Percentiles rank a stretch among this genome's conserved stretches.
phyloP scores from a whole-genome alignment of 2,113 vertebrate species.

The Circaetus cinerascens region DNA sequence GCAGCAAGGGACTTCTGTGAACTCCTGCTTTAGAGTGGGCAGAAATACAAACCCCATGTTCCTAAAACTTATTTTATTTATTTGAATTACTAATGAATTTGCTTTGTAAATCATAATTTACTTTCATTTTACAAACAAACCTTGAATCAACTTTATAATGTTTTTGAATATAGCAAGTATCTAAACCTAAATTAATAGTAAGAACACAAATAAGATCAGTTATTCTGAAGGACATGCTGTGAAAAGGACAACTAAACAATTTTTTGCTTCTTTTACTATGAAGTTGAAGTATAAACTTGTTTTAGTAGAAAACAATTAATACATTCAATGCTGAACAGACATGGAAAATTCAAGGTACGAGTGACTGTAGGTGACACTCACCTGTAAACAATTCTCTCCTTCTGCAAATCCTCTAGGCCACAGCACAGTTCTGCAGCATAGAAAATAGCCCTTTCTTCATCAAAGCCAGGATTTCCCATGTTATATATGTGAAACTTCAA shows the following conservation, averaged over 20 bases:
- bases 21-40: not conserved
- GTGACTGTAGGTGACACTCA: constrained; percentile 18
- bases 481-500: constrained; percentile 94
- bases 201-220: not conserved
- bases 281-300: not conserved
- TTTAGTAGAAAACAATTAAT: not conserved
- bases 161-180: not conserved
- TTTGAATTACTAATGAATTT: not conserved
- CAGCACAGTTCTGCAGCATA: constrained; percentile 92
- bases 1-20: not conserved
- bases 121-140: not conserved
- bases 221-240: not conserved
- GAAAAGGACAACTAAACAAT: not conserved
- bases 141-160: not conserved
- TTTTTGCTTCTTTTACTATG: not conserved
- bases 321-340: not conserved
- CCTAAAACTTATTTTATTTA: not conserved
- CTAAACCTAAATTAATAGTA: not conserved
- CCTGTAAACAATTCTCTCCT: constrained; percentile 92
- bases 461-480: constrained; percentile 88
- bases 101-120: not conserved
- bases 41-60: not conserved
- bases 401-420: constrained; percentile 89
- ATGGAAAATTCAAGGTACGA: not conserved
- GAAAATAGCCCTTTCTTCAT: constrained; percentile 88